Percentiles rank a stretch among this genome's conserved stretches.
phyloP scores from a whole-genome alignment of 2,113 vertebrate species.

The Mirza zaza region DNA sequence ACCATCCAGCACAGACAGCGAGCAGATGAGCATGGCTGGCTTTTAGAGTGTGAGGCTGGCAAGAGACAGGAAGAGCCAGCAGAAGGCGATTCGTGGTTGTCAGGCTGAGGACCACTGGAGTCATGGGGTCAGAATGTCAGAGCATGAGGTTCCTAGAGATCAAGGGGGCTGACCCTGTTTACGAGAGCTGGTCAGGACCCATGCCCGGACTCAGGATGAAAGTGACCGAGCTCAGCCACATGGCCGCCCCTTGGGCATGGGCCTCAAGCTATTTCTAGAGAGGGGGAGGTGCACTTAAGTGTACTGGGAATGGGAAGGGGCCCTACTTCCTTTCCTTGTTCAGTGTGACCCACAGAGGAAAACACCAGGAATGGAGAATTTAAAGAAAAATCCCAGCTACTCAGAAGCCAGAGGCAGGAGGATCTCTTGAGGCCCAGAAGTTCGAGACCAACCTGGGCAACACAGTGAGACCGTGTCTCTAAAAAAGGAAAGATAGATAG shows the following conservation, averaged over 20 bases:
- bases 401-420: too few relatives aligned
- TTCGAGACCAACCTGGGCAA: too few relatives aligned
- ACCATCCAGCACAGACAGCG: accelerated
- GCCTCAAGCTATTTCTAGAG: not conserved
- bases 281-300: not conserved
- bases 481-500: too few relatives aligned
- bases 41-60: not conserved
- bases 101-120: not conserved
- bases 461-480: too few relatives aligned
- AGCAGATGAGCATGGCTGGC: not conserved
- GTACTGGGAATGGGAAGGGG: too few relatives aligned
- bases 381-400: not conserved
- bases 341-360: not conserved
- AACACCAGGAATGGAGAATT: not conserved
- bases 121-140: not conserved
- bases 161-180: not conserved
- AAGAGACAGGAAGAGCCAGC: not conserved
- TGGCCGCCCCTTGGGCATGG: not conserved
- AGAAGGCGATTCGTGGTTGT: not conserved
- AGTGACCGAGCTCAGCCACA: not conserved
- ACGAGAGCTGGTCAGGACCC: accelerated
- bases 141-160: not conserved
- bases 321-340: not conserved
- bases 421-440: too few relatives aligned
- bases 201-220: not conserved